phyloP scores from a whole-genome alignment of 1,140 invertebrate species.

The Drosophila subobscura region DNA sequence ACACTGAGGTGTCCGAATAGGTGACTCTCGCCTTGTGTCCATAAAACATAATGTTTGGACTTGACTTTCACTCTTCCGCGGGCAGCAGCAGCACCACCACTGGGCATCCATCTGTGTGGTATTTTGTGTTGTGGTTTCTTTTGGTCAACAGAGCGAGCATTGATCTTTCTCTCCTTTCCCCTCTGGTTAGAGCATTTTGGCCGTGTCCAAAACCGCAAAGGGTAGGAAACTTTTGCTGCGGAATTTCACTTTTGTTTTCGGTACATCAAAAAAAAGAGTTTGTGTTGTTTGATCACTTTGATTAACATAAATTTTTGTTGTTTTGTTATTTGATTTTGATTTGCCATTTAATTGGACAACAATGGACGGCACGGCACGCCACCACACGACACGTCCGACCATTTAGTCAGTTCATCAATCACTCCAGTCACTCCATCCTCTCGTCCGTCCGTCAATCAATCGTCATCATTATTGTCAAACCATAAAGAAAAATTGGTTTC shows the following conservation, averaged over 20 bases:
- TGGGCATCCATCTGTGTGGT: neutral
- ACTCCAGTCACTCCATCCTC: slow-evolving; percentile 62
- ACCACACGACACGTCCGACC: slow-evolving; percentile 21
- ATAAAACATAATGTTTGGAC: slow-evolving; percentile 68
- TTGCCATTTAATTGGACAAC: slow-evolving; percentile 60
- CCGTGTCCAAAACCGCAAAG: slow-evolving; percentile 56
- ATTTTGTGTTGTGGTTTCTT: slow-evolving; percentile 17
- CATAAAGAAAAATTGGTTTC: slow-evolving; percentile 33
- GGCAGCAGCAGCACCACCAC: too few species aligned
- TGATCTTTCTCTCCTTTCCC: slow-evolving; percentile 45
- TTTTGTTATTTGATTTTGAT: slow-evolving; percentile 24
- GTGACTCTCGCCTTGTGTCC: slow-evolving; percentile 43
- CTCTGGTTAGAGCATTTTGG: slow-evolving; percentile 41
- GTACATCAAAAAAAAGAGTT: slow-evolving; percentile 4
- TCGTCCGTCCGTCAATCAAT: slow-evolving; percentile 31
- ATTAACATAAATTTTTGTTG: slow-evolving; percentile 72
- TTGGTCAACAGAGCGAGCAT: slow-evolving; percentile 42
- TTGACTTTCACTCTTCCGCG: slow-evolving; percentile 72
- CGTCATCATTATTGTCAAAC: slow-evolving; percentile 49
- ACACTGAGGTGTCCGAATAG: slow-evolving; percentile 32
- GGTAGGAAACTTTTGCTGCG: slow-evolving; percentile 24
- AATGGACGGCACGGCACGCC: neutral
- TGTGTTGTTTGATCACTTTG: slow-evolving; percentile 47
- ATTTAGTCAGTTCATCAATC: slow-evolving; percentile 67
- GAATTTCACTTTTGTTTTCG: slow-evolving; percentile 66